Conservation (phyloP, 2,888 invertebrate species). For the Eristalis arbustorum region DNA sequence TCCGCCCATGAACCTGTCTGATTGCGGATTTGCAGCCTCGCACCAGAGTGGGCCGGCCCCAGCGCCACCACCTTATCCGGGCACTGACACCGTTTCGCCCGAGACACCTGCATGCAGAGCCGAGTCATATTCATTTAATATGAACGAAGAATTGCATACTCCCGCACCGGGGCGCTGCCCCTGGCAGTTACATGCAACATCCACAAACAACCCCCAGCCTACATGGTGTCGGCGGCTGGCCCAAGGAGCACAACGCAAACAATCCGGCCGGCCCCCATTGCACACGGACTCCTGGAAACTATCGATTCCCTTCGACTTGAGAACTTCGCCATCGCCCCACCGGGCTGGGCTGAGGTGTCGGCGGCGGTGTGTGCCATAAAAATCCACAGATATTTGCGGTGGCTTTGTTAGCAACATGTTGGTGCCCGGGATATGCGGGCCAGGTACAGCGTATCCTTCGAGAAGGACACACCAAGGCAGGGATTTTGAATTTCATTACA, state of each 20-base stretch:
- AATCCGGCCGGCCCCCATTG: constrained; percentile 40
- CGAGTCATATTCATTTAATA: constrained; percentile 63
- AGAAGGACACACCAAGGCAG: constrained; percentile 32
- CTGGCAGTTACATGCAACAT: constrained; percentile 38
- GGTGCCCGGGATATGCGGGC: constrained; percentile 58
- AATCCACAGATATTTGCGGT: constrained; percentile 64
- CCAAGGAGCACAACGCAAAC: constrained; percentile 38
- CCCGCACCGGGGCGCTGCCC: constrained; percentile 19
- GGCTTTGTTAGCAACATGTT: constrained; percentile 71
- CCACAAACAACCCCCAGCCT: constrained; percentile 49
- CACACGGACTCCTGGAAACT: constrained; percentile 45
- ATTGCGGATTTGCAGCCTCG: constrained; percentile 78
- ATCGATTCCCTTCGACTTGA: constrained; percentile 57
- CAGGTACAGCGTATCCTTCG: constrained; percentile 7
- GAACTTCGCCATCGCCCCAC: constrained; percentile 28
- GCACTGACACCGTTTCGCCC: constrained; percentile 56
- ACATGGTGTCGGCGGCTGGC: constrained; percentile 35
- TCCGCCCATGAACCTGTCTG: constrained; percentile 73
- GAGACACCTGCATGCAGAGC: constrained; percentile 54
- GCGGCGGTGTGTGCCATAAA: constrained; percentile 52
- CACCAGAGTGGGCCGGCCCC: not conserved
- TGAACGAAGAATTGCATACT: constrained; percentile 63
- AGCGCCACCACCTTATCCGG: constrained; percentile 51
- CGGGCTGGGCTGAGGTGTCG: constrained; percentile 8
- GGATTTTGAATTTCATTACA: constrained; percentile 74